These are phyloP conservation scores for Labeo rohita DNA, from an alignment of 2,113 vertebrate genomes.

Conservation along the genomic window DNA sequence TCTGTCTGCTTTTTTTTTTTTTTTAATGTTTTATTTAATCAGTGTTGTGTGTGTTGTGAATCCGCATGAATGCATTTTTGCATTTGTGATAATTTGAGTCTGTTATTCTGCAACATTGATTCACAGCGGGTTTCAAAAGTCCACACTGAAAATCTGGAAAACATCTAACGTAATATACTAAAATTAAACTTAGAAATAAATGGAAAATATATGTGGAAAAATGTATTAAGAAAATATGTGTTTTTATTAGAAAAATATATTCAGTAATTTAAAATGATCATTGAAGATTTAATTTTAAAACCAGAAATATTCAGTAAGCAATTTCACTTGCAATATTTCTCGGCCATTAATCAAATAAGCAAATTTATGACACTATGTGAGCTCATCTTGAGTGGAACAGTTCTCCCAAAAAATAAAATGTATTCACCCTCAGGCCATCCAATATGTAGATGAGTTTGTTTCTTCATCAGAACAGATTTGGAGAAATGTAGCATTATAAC, in stretches of 20 bases:
- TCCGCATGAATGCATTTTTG: not conserved
- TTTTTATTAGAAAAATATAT: not conserved
- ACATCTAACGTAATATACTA: not conserved
- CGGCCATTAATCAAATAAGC: not conserved
- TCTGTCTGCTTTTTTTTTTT: constrained; percentile 3
- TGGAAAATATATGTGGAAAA: not conserved
- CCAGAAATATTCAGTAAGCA: not conserved
- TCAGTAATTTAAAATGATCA: not conserved
- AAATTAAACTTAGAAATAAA: not conserved
- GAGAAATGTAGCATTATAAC: not conserved
- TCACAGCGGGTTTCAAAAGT: not conserved
- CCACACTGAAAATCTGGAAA: not conserved
- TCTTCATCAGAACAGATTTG: too few species aligned
- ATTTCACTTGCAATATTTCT: not conserved
- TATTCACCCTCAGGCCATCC: not conserved
- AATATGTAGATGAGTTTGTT: not conserved
- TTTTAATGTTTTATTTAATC: not conserved
- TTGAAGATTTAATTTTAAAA: not conserved
- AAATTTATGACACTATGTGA: not conserved
- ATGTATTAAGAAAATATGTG: not conserved
- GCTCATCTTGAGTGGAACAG: not conserved
- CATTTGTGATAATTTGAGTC: not conserved
- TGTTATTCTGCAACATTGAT: constrained; percentile 25
- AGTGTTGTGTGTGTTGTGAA: not conserved
- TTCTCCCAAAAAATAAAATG: not conserved